phyloP scores from a whole-genome alignment of 2,888 invertebrate species.

The Coleophora flavipennella region DNA sequence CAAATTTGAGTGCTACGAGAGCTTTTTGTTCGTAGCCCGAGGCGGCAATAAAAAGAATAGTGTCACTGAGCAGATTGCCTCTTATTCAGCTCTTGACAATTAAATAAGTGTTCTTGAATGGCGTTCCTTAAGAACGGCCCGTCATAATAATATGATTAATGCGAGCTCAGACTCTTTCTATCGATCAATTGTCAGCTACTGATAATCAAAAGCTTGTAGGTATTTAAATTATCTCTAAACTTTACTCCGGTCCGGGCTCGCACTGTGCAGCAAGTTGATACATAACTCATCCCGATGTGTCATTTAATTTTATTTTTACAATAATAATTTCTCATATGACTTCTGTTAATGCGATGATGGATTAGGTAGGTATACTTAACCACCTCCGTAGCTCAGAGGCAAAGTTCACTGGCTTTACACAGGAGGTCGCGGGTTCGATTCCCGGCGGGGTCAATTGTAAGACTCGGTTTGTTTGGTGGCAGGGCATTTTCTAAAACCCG shows the following conservation, averaged over 20 bases:
- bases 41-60: conserved; percentile 63
- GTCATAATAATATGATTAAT: conserved; percentile 65
- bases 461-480: too few species aligned
- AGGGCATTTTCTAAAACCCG: too few species aligned
- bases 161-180: conserved; percentile 48
- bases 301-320: too few species aligned
- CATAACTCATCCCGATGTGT: neutral
- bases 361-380: too few species aligned
- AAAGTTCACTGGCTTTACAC: too few species aligned
- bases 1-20: conserved; percentile 58
- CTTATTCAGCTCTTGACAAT: conserved; percentile 67
- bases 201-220: conserved; percentile 56
- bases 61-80: conserved; percentile 68
- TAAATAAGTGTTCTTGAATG: conserved; percentile 65
- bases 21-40: conserved; percentile 63
- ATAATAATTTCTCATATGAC: too few species aligned
- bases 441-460: too few species aligned
- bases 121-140: conserved; percentile 48
- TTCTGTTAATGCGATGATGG: too few species aligned
- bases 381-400: too few species aligned
- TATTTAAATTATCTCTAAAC: conserved; percentile 35
- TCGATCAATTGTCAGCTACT: conserved; percentile 63
- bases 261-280: neutral
- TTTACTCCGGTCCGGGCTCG: neutral
- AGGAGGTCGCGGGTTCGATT: too few species aligned